A percentile compares a stretch with the other conserved stretches of the same genome.
Evolutionary conservation across 2,888 invertebrate species (phyloP).

Genomic region (Celastrina argiolus): DNA sequence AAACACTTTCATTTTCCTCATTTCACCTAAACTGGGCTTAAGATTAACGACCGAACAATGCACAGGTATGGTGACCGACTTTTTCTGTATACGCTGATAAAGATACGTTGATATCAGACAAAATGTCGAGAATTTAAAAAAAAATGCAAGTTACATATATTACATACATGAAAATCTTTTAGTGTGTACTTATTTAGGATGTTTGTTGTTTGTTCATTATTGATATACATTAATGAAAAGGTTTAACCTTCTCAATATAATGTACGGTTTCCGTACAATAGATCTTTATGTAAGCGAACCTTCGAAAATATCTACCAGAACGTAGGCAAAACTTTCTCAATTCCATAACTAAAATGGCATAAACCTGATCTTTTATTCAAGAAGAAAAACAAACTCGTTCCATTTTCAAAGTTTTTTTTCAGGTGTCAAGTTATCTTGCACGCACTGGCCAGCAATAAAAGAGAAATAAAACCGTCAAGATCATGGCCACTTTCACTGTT

Average conservation of each 20-base stretch:
- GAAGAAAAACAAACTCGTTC: not conserved
- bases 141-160: too few relatives aligned
- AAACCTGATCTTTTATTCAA: not conserved
- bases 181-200: too few relatives aligned
- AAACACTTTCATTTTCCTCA: conserved; percentile 20
- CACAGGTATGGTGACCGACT: not conserved
- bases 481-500: conserved; percentile 72
- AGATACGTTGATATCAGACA: not conserved
- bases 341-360: too few relatives aligned
- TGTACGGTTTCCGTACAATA: too few relatives aligned
- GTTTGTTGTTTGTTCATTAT: too few relatives aligned
- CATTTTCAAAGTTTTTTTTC: not conserved
- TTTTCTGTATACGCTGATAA: not conserved
- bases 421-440: not conserved
- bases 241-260: too few relatives aligned
- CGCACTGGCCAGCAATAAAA: conserved; percentile 6
- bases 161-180: too few relatives aligned
- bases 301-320: too few relatives aligned
- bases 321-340: too few relatives aligned
- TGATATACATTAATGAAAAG: too few relatives aligned
- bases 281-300: too few relatives aligned
- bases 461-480: conserved; percentile 43
- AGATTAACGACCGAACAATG: conserved; percentile 7
- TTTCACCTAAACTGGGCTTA: conserved; percentile 4
- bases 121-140: too few relatives aligned